Percentiles rank a stretch among this genome's conserved stretches.
These are phyloP conservation scores for Archips xylosteana DNA, from an alignment of 2,888 invertebrate genomes.

Conservation along the genomic window DNA sequence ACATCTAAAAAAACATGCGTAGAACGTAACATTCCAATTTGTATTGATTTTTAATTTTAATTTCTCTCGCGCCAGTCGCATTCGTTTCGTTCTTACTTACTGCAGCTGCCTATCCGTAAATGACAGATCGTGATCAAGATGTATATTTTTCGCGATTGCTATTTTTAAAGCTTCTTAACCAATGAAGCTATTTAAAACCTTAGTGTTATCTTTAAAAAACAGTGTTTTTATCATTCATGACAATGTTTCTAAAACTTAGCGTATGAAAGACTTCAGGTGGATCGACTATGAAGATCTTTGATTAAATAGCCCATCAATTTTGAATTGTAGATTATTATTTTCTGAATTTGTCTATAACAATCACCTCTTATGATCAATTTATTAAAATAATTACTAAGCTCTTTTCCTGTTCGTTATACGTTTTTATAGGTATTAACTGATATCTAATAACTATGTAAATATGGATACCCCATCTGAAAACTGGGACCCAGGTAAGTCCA, in stretches of 20 bases:
- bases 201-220: constrained; percentile 1
- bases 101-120: background rate
- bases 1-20: constrained; percentile 9
- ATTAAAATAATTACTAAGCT: background rate
- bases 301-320: constrained; percentile 15
- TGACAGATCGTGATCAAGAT: constrained; percentile 38
- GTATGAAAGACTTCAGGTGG: constrained; percentile 9
- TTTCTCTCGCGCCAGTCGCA: constrained; percentile 36
- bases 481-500: constrained; percentile 71
- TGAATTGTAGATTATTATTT: constrained; percentile 17
- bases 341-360: constrained; percentile 1
- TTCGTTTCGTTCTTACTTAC: constrained; percentile 1
- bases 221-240: constrained; percentile 14
- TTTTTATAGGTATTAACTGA: background rate
- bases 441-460: constrained; percentile 52
- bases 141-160: constrained; percentile 23
- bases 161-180: constrained; percentile 3
- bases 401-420: background rate
- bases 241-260: constrained; percentile 10
- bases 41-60: constrained; percentile 41
- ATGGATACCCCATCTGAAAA: constrained; percentile 72
- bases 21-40: constrained; percentile 29
- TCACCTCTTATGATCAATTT: background rate
- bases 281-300: constrained; percentile 19
- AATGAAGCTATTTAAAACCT: constrained; percentile 16